A percentile compares a stretch with the other conserved stretches of the same genome.
phyloP scores from a whole-genome alignment of 2,113 vertebrate genomes.

The Hipposideros armiger region DNA sequence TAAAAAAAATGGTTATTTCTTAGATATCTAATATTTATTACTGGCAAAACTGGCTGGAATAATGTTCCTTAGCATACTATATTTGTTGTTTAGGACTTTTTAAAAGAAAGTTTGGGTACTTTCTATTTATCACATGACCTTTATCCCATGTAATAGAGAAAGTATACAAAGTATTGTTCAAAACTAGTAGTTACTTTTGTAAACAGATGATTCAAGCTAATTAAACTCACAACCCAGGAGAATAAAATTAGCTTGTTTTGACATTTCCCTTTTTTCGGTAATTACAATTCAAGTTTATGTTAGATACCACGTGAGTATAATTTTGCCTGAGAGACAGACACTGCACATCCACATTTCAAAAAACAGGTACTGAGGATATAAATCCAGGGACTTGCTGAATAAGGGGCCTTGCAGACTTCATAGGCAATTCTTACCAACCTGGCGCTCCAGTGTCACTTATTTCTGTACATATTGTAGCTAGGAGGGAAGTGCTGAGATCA shows the following conservation, averaged over 20 bases:
- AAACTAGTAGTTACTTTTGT: constrained; percentile 26
- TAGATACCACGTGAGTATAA: constrained; percentile 61
- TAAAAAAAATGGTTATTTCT: constrained; percentile 7
- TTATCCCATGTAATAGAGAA: not conserved
- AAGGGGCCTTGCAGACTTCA: constrained; percentile 4
- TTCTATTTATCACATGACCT: constrained; percentile 32
- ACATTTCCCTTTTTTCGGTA: constrained; percentile 74
- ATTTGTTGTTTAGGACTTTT: not conserved
- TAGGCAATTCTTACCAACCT: constrained; percentile 5
- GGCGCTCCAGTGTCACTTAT: not conserved
- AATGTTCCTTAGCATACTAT: not conserved
- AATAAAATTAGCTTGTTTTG: constrained; percentile 78
- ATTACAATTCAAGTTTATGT: constrained; percentile 72
- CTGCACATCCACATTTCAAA: constrained; percentile 49
- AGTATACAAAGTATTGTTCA: constrained; percentile 55
- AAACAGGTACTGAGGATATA: constrained; percentile 13
- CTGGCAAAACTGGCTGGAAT: constrained; percentile 14
- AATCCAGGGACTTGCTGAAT: constrained; percentile 65
- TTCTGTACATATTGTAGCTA: not conserved
- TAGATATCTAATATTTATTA: constrained; percentile 9
- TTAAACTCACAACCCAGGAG: constrained; percentile 67
- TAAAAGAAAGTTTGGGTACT: constrained; percentile 8
- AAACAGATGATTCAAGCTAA: constrained; percentile 70
- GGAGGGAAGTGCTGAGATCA: constrained; percentile 43
- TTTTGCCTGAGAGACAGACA: constrained; percentile 69